Evolutionary conservation across 2,113 vertebrate genomes (phyloP).

Genomic region (Pedetes capensis): DNA sequence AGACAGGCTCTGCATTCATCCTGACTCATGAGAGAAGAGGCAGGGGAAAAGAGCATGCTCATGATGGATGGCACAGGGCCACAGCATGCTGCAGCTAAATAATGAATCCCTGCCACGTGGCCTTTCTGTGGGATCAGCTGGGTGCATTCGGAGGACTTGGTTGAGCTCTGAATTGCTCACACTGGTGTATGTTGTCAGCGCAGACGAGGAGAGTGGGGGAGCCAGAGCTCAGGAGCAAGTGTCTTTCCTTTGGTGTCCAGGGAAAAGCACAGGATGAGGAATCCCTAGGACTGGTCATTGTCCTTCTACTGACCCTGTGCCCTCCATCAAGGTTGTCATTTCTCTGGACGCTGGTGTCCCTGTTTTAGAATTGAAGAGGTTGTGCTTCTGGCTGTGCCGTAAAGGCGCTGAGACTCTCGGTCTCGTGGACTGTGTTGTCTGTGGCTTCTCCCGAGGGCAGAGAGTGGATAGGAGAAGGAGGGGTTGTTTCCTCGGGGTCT

Average conservation of each 20-base stretch:
- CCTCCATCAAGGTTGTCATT: not conserved
- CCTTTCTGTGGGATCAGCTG: not conserved
- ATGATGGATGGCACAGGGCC: slow-evolving; percentile 28
- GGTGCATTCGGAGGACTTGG: not conserved
- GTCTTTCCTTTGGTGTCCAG: not conserved
- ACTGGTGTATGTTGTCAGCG: not conserved
- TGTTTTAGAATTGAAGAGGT: not conserved
- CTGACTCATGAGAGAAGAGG: slow-evolving; percentile 22
- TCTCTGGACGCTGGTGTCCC: not conserved
- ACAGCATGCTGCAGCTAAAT: not conserved
- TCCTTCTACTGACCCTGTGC: not conserved
- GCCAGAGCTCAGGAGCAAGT: not conserved
- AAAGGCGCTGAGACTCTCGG: not conserved
- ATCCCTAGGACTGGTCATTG: not conserved
- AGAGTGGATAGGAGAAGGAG: not conserved
- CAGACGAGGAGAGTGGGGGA: not conserved
- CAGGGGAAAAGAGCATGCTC: slow-evolving; percentile 44
- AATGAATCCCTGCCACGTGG: slow-evolving; percentile 22
- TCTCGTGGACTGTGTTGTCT: not conserved
- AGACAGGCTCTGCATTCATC: slow-evolving; percentile 45
- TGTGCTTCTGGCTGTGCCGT: not conserved
- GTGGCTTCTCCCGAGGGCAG: not conserved
- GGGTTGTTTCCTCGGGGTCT: not conserved
- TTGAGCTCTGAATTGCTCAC: not conserved
- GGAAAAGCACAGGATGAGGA: not conserved